phyloP scores from a whole-genome alignment of 2,113 vertebrate species.

The Cheilinus undulatus region DNA sequence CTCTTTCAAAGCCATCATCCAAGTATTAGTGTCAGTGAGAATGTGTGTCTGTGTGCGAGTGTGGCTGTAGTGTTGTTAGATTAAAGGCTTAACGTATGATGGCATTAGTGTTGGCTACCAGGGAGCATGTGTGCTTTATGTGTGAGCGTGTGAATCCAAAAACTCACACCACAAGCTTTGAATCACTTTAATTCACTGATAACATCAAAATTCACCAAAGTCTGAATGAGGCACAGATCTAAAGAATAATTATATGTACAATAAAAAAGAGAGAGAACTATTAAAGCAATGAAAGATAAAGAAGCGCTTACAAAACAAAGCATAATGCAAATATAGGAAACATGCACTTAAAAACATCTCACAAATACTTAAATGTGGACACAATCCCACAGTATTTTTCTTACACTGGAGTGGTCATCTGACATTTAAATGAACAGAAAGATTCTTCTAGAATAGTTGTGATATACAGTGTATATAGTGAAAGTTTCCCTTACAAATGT shows the following conservation, averaged over 20 bases:
- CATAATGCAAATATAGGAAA: conserved; percentile 41
- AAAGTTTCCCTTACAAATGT: conserved; percentile 25
- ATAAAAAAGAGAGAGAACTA: conserved; percentile 42
- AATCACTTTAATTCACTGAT: conserved; percentile 68
- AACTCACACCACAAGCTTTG: conserved; percentile 23
- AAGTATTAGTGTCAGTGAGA: conserved; percentile 45
- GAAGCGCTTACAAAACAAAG: conserved; percentile 35
- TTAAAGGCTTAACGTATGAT: conserved; percentile 51
- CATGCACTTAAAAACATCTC: conserved; percentile 64
- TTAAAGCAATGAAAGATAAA: conserved; percentile 25
- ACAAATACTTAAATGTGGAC: conserved; percentile 39
- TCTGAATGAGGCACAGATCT: conserved; percentile 61
- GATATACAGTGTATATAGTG: conserved; percentile 29
- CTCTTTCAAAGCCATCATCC: conserved; percentile 51
- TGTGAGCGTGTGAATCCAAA: conserved; percentile 2
- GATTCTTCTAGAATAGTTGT: conserved; percentile 16
- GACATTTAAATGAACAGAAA: neutral
- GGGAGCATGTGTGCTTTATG: neutral
- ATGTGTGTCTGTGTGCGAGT: conserved; percentile 31
- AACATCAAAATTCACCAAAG: conserved; percentile 63
- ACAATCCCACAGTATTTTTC: neutral
- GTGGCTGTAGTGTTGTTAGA: conserved; percentile 46
- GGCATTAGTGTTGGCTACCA: conserved; percentile 42
- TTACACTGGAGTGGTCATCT: neutral
- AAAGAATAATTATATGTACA: conserved; percentile 61